A percentile compares a stretch with the other conserved stretches of the same genome.
Evolutionary conservation across 2,113 vertebrate genomes (phyloP).

Genomic region (Thomomys bottae): DNA sequence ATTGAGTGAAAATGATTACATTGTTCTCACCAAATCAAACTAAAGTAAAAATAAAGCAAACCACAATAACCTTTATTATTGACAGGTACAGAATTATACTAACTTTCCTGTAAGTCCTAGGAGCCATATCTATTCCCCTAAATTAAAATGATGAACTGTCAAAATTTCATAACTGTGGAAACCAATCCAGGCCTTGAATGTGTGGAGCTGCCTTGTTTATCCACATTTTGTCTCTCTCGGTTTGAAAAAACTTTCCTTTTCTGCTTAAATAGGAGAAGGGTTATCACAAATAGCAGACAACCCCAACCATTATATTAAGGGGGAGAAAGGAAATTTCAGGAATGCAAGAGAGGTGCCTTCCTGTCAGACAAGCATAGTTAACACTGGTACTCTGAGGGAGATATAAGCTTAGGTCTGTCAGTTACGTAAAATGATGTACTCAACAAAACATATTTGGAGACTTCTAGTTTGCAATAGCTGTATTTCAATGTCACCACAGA

Average conservation of each 20-base stretch:
- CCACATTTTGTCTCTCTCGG: background rate
- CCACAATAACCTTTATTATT: background rate
- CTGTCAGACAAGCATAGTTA: background rate
- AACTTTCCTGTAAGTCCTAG: background rate
- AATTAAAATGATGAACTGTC: background rate
- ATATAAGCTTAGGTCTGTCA: background rate
- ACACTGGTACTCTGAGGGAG: background rate
- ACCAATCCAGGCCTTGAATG: background rate
- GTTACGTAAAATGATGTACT: background rate
- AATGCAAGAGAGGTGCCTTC: background rate
- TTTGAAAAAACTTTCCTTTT: background rate
- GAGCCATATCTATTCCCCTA: background rate
- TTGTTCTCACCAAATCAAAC: background rate
- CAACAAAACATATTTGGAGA: background rate
- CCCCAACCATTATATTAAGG: background rate
- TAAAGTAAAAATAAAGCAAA: background rate
- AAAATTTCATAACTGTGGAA: background rate
- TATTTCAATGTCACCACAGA: background rate
- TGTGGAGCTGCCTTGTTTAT: background rate
- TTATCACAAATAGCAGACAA: background rate
- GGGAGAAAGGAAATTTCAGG: background rate
- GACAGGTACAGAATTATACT: background rate
- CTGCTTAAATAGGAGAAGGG: background rate
- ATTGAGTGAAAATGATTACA: conserved; percentile 2
- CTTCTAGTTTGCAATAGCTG: background rate